A percentile compares a stretch with the other conserved stretches of the same genome.
Evolutionary conservation across 2,888 invertebrate species (phyloP).

Genomic region (Acronicta psi): DNA sequence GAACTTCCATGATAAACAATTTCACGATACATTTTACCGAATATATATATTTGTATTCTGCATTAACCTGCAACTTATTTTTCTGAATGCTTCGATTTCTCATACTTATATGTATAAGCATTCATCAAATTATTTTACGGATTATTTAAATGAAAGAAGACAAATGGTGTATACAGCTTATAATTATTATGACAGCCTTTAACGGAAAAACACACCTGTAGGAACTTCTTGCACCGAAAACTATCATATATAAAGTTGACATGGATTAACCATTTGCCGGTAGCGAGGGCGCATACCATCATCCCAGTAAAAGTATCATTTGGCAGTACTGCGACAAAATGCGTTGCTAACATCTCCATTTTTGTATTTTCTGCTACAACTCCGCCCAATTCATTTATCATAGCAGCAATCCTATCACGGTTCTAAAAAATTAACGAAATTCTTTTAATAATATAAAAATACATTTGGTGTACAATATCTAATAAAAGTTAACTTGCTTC

Average conservation of each 20-base stretch:
- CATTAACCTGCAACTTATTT: too few relatives aligned
- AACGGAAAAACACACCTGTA: constrained; percentile 67
- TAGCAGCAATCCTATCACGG: constrained; percentile 78
- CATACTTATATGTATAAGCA: too few relatives aligned
- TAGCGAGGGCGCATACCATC: constrained; percentile 85
- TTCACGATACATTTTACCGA: too few relatives aligned
- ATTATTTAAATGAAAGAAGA: too few relatives aligned
- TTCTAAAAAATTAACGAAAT: constrained; percentile 64
- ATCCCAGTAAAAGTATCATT: constrained; percentile 83
- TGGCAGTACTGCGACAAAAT: constrained; percentile 81
- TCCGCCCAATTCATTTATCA: constrained; percentile 83
- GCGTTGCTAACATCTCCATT: constrained; percentile 86
- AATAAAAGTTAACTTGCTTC: constrained; percentile 31
- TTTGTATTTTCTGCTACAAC: constrained; percentile 86
- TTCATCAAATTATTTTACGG: too few relatives aligned
- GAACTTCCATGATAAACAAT: too few relatives aligned
- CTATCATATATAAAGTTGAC: constrained; percentile 83
- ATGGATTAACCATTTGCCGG: constrained; percentile 83
- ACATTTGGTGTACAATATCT: not conserved
- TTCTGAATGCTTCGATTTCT: too few relatives aligned
- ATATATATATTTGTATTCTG: too few relatives aligned
- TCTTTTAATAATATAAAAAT: constrained; percentile 7
- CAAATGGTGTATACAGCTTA: too few relatives aligned
- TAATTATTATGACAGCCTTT: not conserved
- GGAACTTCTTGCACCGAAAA: constrained; percentile 82